Evolutionary conservation across 2,888 invertebrate species (phyloP).

Genomic region (Aporophyla lueneburgensis): DNA sequence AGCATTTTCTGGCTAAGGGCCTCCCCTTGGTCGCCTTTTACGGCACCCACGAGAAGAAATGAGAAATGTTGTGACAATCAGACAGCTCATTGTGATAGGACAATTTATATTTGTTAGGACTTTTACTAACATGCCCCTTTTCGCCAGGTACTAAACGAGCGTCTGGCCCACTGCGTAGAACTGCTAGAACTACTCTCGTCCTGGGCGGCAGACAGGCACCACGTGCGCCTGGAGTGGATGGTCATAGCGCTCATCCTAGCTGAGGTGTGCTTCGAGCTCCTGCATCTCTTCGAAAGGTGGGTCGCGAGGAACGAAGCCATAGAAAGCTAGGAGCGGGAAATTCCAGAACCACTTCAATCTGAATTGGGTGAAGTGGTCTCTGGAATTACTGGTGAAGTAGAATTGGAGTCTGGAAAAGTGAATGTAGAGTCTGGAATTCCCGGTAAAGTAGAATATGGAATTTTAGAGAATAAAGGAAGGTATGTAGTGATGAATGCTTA

Average conservation of each 20-base stretch:
- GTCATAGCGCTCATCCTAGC: conserved; percentile 98
- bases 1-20: too few relatives aligned
- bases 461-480: conserved; percentile 20
- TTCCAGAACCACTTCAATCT: conserved; percentile 38
- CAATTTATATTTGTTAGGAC: background rate
- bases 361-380: conserved; percentile 17
- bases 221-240: conserved; percentile 98
- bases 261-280: conserved; percentile 96
- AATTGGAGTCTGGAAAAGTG: conserved; percentile 19
- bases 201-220: conserved; percentile 98
- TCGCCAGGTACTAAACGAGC: conserved; percentile 97
- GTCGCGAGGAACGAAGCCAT: conserved; percentile 29
- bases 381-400: conserved; percentile 31
- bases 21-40: too few relatives aligned
- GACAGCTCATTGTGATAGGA: background rate
- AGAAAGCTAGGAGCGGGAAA: conserved; percentile 39
- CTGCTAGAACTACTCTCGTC: conserved; percentile 96
- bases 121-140: background rate
- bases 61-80: background rate
- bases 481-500: conserved; percentile 49
- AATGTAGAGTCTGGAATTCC: conserved; percentile 18
- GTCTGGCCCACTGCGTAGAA: conserved; percentile 98
- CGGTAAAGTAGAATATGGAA: background rate
- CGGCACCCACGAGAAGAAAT: too few relatives aligned
- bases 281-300: conserved; percentile 94